These are phyloP conservation scores for Phytoseiulus persimilis DNA, from an alignment of 2,888 invertebrate genomes.

Conservation along the genomic window DNA sequence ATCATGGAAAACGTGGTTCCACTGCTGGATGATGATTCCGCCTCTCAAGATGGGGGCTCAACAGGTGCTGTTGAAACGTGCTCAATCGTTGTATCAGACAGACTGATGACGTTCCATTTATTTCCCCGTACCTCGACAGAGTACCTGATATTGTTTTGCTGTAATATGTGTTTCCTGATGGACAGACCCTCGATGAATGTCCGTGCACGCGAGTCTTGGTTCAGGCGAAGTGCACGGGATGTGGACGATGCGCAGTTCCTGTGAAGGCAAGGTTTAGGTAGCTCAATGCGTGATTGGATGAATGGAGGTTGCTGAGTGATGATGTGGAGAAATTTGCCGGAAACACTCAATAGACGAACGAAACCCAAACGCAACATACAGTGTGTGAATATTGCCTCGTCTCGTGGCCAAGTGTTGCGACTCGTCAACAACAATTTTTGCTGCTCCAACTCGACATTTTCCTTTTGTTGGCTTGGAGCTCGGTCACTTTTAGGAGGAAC, in stretches of 20 bases:
- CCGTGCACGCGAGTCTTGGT: too few relatives aligned
- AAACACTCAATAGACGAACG: not conserved
- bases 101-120: not conserved
- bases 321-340: not conserved
- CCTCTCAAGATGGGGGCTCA: not conserved
- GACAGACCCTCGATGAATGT: too few relatives aligned
- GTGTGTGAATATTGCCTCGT: not conserved
- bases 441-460: not conserved
- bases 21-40: too few relatives aligned
- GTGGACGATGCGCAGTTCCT: not conserved
- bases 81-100: not conserved
- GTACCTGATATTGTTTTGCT: not conserved
- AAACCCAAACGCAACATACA: not conserved
- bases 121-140: not conserved
- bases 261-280: not conserved
- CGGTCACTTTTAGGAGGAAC: not conserved
- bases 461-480: not conserved
- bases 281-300: not conserved
- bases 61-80: not conserved
- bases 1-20: not conserved
- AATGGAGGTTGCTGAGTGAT: not conserved
- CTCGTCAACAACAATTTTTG: not conserved
- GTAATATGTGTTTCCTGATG: not conserved
- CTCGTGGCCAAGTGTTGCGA: not conserved
- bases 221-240: too few relatives aligned